phyloP scores from a whole-genome alignment of 1,140 invertebrate species.

The Cataglyphis hispanica region DNA sequence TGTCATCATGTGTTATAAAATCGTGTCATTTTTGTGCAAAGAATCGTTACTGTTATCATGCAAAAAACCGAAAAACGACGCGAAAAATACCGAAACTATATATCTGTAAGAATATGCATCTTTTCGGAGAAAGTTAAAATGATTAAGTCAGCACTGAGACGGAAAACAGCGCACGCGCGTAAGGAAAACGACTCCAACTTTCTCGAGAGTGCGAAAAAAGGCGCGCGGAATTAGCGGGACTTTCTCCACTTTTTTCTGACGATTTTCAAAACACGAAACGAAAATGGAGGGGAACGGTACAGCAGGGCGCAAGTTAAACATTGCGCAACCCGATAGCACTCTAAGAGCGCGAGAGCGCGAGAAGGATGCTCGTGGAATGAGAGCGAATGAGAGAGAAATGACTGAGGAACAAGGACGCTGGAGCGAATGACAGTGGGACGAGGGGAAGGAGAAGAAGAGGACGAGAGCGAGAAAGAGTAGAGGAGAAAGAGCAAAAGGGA shows the following conservation, averaged over 20 bases:
- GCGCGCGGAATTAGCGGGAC: conserved; percentile 57
- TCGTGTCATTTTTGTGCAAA: background rate
- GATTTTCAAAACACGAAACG: conserved; percentile 65
- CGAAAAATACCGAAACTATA: background rate
- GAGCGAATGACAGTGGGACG: background rate
- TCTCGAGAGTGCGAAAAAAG: conserved; percentile 58
- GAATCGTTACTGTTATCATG: background rate
- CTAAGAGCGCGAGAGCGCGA: conserved; percentile 57
- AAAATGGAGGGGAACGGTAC: conserved; percentile 32
- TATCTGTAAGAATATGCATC: background rate
- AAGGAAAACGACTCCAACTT: conserved; percentile 47
- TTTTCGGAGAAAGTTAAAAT: conserved; percentile 40
- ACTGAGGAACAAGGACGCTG: conserved; percentile 19
- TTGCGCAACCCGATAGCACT: conserved; percentile 75
- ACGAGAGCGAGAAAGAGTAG: conserved; percentile 38
- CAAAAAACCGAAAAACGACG: background rate
- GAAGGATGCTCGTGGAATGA: conserved; percentile 28
- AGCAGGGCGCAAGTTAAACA: conserved; percentile 64
- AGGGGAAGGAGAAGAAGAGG: conserved; percentile 25
- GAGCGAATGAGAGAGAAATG: conserved; percentile 33
- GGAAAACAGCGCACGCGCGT: conserved; percentile 33
- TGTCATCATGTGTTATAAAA: background rate
- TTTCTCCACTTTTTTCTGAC: conserved; percentile 56
- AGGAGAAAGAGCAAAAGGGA: conserved; percentile 60
- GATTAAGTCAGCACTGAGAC: background rate